Evolutionary conservation across 2,113 vertebrate genomes (phyloP).

Genomic region (Hiodon tergisus): DNA sequence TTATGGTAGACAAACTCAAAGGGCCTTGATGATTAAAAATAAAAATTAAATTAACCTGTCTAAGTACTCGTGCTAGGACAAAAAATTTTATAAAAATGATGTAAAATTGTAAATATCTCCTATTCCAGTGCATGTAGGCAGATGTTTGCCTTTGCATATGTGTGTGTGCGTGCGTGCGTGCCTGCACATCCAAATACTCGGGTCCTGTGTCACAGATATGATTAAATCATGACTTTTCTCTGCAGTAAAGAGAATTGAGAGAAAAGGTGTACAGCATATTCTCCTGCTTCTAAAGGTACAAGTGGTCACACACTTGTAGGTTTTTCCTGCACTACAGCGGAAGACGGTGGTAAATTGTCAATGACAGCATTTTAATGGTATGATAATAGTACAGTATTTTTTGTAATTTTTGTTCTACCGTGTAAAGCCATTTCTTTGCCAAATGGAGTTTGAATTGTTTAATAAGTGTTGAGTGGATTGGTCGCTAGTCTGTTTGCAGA

Average conservation of each 20-base stretch:
- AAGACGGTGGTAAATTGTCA: not conserved
- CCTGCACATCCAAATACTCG: not conserved
- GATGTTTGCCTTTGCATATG: too few species aligned
- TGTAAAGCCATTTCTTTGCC: not conserved
- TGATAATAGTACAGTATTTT: not conserved
- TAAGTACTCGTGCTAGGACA: not conserved
- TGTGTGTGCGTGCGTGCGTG: not conserved
- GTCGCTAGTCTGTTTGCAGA: not conserved
- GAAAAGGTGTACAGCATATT: too few species aligned
- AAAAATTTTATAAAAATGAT: too few species aligned
- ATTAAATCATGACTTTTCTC: not conserved
- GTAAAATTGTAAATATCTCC: not conserved
- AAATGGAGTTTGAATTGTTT: not conserved
- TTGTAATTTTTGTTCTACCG: not conserved
- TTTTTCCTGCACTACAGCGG: not conserved
- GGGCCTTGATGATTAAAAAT: not conserved
- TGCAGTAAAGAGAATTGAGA: not conserved
- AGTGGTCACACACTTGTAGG: not conserved
- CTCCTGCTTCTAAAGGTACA: too few species aligned
- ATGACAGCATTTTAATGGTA: not conserved
- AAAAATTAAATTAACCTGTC: not conserved
- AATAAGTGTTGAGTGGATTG: not conserved
- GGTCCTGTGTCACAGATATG: too few species aligned
- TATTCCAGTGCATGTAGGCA: not conserved
- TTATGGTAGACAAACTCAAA: not conserved